A percentile compares a stretch with the other conserved stretches of the same genome.
These are phyloP conservation scores for Colostygia pectinataria DNA, from an alignment of 2,888 invertebrate species.

Conservation along the genomic window DNA sequence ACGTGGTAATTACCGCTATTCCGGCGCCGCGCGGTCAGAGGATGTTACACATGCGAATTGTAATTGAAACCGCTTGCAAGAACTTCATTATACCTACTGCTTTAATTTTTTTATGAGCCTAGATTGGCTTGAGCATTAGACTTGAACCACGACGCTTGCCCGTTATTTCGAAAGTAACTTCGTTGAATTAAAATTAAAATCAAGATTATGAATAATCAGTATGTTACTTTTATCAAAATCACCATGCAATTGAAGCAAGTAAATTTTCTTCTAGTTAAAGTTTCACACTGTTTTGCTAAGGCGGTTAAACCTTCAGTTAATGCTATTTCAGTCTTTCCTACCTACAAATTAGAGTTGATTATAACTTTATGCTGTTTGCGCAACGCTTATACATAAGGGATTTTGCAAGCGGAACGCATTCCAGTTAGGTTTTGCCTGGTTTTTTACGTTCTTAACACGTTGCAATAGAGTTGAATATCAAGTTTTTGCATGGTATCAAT, in stretches of 20 bases:
- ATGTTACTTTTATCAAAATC: no score
- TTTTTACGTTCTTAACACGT: constrained; percentile 19
- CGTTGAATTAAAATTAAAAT: no score
- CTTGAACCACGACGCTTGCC: no score
- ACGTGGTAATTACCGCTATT: constrained; percentile 29
- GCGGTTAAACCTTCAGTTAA: neutral
- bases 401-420: constrained; percentile 47
- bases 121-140: no score
- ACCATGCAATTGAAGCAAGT: neutral
- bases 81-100: constrained; percentile 36
- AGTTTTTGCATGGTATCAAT: constrained; percentile 20
- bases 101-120: no score
- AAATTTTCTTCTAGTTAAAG: constrained; percentile 22
- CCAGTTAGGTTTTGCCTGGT: constrained; percentile 17
- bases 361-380: constrained; percentile 37
- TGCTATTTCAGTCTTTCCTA: constrained; percentile 3
- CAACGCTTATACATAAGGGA: constrained; percentile 46
- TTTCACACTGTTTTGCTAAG: constrained; percentile 22
- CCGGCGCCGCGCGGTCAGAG: constrained; percentile 38
- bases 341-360: constrained; percentile 21
- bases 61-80: constrained; percentile 59
- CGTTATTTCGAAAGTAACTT: no score
- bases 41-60: constrained; percentile 58
- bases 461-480: constrained; percentile 25
- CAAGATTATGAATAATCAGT: no score